A percentile compares a stretch with the other conserved stretches of the same genome.
phyloP scores from a whole-genome alignment of 2,113 vertebrate genomes.

The Alligator sinensis region DNA sequence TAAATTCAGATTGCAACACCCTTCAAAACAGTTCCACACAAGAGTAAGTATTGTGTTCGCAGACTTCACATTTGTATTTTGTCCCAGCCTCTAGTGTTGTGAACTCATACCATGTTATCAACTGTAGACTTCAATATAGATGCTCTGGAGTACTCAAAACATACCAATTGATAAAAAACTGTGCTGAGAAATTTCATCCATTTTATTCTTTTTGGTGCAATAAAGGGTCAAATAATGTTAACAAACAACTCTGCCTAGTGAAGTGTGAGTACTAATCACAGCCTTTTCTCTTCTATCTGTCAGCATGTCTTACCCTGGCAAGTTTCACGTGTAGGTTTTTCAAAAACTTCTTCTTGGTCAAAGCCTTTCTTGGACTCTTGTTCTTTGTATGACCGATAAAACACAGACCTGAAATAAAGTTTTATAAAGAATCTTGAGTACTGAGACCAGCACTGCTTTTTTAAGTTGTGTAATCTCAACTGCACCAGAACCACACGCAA shows the following conservation, averaged over 20 bases:
- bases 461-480: neutral
- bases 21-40: neutral
- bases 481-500: neutral
- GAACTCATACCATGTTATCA: neutral
- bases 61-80: neutral
- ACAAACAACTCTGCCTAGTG: neutral
- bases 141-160: neutral
- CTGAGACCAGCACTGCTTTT: neutral
- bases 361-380: constrained; percentile 98
- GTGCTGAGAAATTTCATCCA: neutral
- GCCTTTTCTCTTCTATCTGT: neutral
- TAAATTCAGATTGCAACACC: neutral
- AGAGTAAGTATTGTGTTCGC: neutral
- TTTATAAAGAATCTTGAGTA: neutral
- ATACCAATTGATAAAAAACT: neutral
- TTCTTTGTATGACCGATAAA: constrained; percentile 98
- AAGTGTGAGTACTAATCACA: neutral
- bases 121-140: neutral
- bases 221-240: neutral
- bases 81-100: neutral
- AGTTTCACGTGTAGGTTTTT: constrained; percentile 95
- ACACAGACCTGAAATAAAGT: constrained; percentile 89
- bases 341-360: constrained; percentile 98
- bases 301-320: constrained; percentile 87
- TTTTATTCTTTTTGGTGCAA: neutral